Percentiles rank a stretch among this genome's conserved stretches.
Conservation (phyloP, 2,113 vertebrate species). For the Plecturocebus donacophilus region DNA sequence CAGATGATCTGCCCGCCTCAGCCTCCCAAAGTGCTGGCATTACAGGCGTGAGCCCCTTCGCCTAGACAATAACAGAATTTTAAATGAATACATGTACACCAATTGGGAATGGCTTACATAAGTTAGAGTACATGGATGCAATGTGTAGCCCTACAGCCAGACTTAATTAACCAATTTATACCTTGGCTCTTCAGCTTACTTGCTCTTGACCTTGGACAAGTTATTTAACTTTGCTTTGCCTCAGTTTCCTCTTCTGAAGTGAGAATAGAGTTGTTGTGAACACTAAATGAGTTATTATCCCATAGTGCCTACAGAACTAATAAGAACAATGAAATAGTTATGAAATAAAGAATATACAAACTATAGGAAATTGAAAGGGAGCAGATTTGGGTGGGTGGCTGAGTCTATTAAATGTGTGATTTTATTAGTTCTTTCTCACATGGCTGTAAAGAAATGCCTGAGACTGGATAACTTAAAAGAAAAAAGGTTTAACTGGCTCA, state of each 20-base stretch:
- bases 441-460: too few relatives aligned
- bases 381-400: background rate
- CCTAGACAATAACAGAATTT: too few relatives aligned
- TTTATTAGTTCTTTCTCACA: too few relatives aligned
- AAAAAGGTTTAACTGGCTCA: too few relatives aligned
- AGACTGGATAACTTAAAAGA: too few relatives aligned
- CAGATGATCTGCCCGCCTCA: too few relatives aligned
- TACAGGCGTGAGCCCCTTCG: too few relatives aligned
- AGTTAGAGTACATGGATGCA: background rate
- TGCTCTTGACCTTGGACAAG: background rate
- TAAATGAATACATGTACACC: background rate
- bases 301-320: background rate
- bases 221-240: background rate
- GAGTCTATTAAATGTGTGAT: background rate
- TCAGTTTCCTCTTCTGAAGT: background rate
- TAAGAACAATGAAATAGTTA: background rate
- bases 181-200: background rate
- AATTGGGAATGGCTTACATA: background rate
- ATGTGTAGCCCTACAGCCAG: background rate
- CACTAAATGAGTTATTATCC: background rate
- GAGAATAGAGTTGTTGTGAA: background rate
- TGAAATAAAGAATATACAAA: background rate
- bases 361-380: background rate
- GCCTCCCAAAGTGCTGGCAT: too few relatives aligned
- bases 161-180: background rate